phyloP scores from a whole-genome alignment of 2,113 vertebrate species.

The Amblyopsis rosae region DNA sequence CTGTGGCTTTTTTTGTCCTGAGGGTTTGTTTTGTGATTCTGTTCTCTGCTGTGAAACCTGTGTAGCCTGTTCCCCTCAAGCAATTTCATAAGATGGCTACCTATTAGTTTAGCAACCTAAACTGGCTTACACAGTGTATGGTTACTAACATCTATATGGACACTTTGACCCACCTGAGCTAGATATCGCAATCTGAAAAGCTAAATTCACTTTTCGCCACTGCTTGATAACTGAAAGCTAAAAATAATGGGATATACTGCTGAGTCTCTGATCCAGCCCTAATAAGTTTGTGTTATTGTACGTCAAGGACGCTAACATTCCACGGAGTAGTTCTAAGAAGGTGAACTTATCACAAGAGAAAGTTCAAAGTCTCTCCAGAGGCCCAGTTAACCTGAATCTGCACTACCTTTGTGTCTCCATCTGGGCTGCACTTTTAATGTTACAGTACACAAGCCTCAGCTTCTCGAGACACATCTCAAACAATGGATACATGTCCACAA shows the following conservation, averaged over 20 bases:
- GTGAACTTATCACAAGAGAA: conserved; percentile 21
- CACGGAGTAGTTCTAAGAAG: not conserved
- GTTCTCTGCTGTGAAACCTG: conserved; percentile 87
- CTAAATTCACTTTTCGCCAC: not conserved
- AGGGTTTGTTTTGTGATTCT: conserved; percentile 85
- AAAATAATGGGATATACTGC: not conserved
- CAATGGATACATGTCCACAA: too few species aligned
- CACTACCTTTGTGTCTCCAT: not conserved
- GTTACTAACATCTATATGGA: not conserved
- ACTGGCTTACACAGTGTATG: not conserved
- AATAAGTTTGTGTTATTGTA: not conserved
- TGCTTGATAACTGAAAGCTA: not conserved
- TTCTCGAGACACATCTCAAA: too few species aligned
- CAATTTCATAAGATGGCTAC: conserved; percentile 85
- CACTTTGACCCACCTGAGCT: not conserved
- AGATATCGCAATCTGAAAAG: not conserved
- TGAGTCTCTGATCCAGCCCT: not conserved
- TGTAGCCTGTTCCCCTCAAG: conserved; percentile 39
- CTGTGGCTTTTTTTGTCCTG: conserved; percentile 70
- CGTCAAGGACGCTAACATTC: not conserved
- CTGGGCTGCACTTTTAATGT: not conserved
- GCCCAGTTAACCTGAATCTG: conserved; percentile 21
- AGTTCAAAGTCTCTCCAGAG: conserved; percentile 21
- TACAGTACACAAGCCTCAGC: not conserved
- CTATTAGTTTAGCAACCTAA: not conserved